These are phyloP conservation scores for Phaonia tiefii DNA, from an alignment of 2,888 invertebrate species.

Conservation along the genomic window DNA sequence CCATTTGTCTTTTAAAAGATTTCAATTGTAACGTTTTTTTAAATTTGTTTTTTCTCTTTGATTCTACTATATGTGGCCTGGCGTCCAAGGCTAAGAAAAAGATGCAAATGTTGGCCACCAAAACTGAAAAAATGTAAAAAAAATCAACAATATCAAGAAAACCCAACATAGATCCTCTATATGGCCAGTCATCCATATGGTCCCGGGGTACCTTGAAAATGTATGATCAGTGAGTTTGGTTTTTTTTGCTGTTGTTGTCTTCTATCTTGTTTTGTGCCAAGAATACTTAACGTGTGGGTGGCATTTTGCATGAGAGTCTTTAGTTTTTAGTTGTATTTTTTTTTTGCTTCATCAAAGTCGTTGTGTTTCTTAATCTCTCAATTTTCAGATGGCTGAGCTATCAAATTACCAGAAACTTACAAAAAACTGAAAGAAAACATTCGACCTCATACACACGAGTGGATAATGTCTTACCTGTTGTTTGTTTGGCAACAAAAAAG, in stretches of 20 bases:
- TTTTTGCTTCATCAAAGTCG: neutral
- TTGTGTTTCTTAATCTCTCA: constrained; percentile 59
- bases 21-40: constrained; percentile 14
- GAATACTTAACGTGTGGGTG: constrained; percentile 60
- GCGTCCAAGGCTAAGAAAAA: neutral
- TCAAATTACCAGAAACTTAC: constrained; percentile 60
- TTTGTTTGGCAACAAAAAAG: neutral
- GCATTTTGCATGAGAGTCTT: constrained; percentile 42
- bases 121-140: too few species aligned
- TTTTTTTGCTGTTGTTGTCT: neutral
- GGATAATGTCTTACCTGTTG: constrained; percentile 24
- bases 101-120: constrained; percentile 7
- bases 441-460: neutral
- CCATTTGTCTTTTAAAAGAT: constrained; percentile 6
- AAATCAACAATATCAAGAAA: neutral
- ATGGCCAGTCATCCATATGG: constrained; percentile 6
- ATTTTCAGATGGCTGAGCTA: constrained; percentile 57
- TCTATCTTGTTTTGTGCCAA: neutral
- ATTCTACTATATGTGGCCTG: neutral
- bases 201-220: constrained; percentile 55
- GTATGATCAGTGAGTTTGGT: constrained; percentile 56
- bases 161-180: neutral
- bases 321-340: constrained; percentile 2
- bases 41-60: neutral
- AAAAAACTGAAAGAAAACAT: neutral